phyloP scores from a whole-genome alignment of 1,140 invertebrate species.

The Notospermus geniculatus region DNA sequence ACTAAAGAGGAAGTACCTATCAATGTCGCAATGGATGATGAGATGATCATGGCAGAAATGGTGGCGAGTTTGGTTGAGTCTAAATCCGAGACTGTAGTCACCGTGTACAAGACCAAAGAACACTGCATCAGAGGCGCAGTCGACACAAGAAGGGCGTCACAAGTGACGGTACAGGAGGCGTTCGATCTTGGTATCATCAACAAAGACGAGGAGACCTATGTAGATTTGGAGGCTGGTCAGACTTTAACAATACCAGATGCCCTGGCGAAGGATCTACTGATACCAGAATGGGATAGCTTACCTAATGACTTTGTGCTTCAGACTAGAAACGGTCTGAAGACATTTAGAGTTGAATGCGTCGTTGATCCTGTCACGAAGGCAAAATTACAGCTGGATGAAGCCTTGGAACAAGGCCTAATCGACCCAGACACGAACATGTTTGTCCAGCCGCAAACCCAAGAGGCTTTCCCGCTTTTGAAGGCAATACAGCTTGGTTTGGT shows the following conservation, averaged over 20 bases:
- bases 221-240: slow-evolving; percentile 71
- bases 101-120: slow-evolving; percentile 41
- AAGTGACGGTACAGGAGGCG: slow-evolving; percentile 75
- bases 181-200: slow-evolving; percentile 33
- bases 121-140: slow-evolving; percentile 25
- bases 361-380: slow-evolving; percentile 71
- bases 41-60: slow-evolving; percentile 52
- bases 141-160: slow-evolving; percentile 63
- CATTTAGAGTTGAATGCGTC: slow-evolving; percentile 77
- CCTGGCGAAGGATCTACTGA: slow-evolving; percentile 71
- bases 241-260: slow-evolving; percentile 79
- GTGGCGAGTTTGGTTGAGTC: slow-evolving; percentile 53
- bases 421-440: slow-evolving; percentile 50
- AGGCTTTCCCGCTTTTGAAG: slow-evolving; percentile 30
- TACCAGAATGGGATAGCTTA: slow-evolving; percentile 71
- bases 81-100: slow-evolving; percentile 74
- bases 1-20: slow-evolving; percentile 55
- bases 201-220: slow-evolving; percentile 65
- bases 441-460: slow-evolving; percentile 36
- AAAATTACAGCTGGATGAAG: slow-evolving; percentile 75
- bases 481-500: slow-evolving; percentile 18
- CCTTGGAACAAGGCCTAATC: slow-evolving; percentile 74
- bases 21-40: slow-evolving; percentile 60
- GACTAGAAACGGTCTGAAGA: slow-evolving; percentile 62
- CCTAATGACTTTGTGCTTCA: slow-evolving; percentile 73